phyloP scores from a whole-genome alignment of 2,888 invertebrate species.

The Torymus texanus region DNA sequence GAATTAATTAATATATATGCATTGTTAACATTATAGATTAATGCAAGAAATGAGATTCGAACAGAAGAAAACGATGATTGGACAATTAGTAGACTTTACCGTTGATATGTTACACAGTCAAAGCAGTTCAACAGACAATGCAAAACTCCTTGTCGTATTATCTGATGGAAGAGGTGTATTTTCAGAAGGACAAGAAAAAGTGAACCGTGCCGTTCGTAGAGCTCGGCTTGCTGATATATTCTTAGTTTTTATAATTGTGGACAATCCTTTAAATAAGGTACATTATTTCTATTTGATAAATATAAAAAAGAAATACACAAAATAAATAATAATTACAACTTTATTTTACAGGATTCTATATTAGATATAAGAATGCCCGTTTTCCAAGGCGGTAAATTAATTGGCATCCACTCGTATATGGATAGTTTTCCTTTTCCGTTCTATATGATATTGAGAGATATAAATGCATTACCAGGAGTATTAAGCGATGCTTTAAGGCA shows the following conservation, averaged over 20 bases:
- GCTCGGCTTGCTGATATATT: constrained; percentile 91
- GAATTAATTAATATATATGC: too few relatives aligned
- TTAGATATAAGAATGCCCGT: constrained; percentile 90
- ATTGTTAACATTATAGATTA: constrained; percentile 75
- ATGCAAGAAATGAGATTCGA: constrained; percentile 90
- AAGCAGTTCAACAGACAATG: constrained; percentile 79
- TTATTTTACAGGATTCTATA: constrained; percentile 86
- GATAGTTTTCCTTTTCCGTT: constrained; percentile 98
- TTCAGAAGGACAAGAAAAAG: constrained; percentile 88
- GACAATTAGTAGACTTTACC: constrained; percentile 87
- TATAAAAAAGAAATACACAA: not conserved
- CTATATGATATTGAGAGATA: constrained; percentile 94
- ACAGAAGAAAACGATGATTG: constrained; percentile 92
- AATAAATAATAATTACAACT: constrained; percentile 28
- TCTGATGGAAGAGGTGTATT: constrained; percentile 97
- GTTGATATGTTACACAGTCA: constrained; percentile 81
- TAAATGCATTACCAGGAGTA: constrained; percentile 90
- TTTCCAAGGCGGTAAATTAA: constrained; percentile 79
- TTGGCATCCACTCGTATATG: constrained; percentile 88
- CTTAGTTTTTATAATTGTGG: constrained; percentile 95
- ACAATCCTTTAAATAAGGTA: constrained; percentile 93
- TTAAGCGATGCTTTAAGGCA: constrained; percentile 97
- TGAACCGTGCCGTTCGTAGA: constrained; percentile 86
- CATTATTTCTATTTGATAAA: constrained; percentile 53
- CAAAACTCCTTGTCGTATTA: constrained; percentile 92